Percentiles rank a stretch among this genome's conserved stretches.
Evolutionary conservation across 1,140 invertebrate species (phyloP).

Genomic region (Samia ricini): DNA sequence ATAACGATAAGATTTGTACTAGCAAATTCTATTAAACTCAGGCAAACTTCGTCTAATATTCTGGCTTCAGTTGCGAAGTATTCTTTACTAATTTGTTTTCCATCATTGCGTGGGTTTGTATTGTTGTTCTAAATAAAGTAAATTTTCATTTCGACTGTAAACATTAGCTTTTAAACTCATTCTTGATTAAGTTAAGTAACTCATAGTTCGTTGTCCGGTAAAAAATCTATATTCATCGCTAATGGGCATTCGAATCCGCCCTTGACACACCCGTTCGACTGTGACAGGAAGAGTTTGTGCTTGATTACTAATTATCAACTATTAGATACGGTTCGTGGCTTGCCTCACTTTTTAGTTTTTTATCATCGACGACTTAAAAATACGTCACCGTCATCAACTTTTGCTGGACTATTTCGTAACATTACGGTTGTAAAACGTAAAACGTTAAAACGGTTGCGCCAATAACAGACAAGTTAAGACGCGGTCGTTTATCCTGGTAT

Average conservation of each 20-base stretch:
- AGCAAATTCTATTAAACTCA: too few species aligned
- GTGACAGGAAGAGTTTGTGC: slow-evolving; percentile 29
- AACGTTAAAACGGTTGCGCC: too few species aligned
- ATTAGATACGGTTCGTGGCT: slow-evolving; percentile 25
- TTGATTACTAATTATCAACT: slow-evolving; percentile 33
- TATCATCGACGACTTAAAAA: neutral
- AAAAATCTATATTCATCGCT: neutral
- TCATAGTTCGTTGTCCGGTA: neutral
- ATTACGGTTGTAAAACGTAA: neutral
- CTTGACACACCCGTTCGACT: slow-evolving; percentile 28
- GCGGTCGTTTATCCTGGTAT: too few species aligned
- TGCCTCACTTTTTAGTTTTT: slow-evolving; percentile 25
- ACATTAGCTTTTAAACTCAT: too few species aligned
- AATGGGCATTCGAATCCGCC: slow-evolving; percentile 9
- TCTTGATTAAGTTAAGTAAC: neutral
- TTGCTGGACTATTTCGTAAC: neutral
- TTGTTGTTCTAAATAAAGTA: too few species aligned
- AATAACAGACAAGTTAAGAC: too few species aligned
- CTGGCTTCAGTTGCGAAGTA: too few species aligned
- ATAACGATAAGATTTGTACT: too few species aligned
- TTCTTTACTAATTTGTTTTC: too few species aligned
- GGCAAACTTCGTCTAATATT: too few species aligned
- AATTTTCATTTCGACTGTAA: too few species aligned
- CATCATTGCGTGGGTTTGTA: too few species aligned
- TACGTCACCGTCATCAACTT: neutral